Evolutionary conservation across 2,797 vertebrate genomes (phyloP), one percentile per base, ranked within the genome.

Genomic region (Gila robusta): DNA sequence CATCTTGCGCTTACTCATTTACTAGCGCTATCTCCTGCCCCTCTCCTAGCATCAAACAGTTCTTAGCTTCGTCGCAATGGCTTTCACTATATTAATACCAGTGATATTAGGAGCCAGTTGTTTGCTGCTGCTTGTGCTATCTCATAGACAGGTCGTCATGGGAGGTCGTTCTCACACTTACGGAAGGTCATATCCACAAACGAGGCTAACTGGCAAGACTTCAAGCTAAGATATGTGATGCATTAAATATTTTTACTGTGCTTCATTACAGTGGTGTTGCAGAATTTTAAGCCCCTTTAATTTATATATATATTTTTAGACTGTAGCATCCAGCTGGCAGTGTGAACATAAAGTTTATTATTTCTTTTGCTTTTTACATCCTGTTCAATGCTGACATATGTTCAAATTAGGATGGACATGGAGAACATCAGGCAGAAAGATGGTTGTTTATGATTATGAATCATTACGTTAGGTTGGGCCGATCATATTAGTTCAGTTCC

Each of bases 101-200:
- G 67, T 70, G 21, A 19, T 79, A 56, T 79, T 67, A 77, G 79
- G 77, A 59, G 4, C 35, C 69, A 49, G 17, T 52, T 66, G 66
- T 84, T 87, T n/a, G 37, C 85, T 76, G 83, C 82, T 69, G 37
- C 64, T 76, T 69, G 6, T 73, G 49, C 79, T 79, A 56, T 71
- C 74, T 21, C n/a, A 9, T 28, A 32, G 52, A 82, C 82, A 69
- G 79, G 79, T 32, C 28, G 28, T 32, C 28, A 69, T 37, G 62
- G 26, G 17, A 52, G 62, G 81, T 62, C 23, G 56, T 73, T 49
- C 17, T 67, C 59, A 66, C 79, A 71, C 71, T 32, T 26, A 83
- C 6, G 1, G 9, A 28, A 49, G 73, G 62, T 72, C 32, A 44
- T 35, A 62, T 47, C 39, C 77, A 21, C 66, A 72, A 71, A 79